phyloP scores from a whole-genome alignment of 2,888 invertebrate species.

The Crossocerus cetratus region DNA sequence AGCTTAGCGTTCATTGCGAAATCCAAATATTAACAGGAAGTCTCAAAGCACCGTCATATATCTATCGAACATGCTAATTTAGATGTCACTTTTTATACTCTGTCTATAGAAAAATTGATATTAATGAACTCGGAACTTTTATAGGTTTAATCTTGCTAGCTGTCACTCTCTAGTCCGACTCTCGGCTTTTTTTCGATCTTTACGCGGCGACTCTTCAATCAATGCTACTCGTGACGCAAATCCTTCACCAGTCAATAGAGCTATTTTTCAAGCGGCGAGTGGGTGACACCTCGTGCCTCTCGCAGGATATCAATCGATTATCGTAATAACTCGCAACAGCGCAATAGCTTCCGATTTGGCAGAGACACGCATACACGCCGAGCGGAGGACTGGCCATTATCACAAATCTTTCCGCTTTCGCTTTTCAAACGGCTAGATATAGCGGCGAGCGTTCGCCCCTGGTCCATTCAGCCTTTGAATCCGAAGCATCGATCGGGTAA shows the following conservation, averaged over 20 bases:
- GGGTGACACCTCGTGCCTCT: background rate
- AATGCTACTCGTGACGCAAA: background rate
- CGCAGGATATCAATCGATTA: conserved; percentile 1
- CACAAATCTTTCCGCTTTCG: conserved; percentile 3
- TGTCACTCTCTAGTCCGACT: too few relatives aligned
- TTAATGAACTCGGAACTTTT: too few relatives aligned
- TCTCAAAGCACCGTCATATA: too few relatives aligned
- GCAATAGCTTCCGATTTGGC: background rate
- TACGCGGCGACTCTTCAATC: too few relatives aligned
- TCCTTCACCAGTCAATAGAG: background rate
- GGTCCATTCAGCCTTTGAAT: background rate
- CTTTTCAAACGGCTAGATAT: background rate
- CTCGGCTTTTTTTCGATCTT: too few relatives aligned
- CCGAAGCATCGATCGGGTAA: background rate
- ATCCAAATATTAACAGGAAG: too few relatives aligned
- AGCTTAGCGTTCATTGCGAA: too few relatives aligned
- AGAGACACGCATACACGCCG: background rate
- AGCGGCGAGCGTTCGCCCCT: too few relatives aligned
- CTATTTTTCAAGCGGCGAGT: background rate
- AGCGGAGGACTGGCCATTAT: background rate
- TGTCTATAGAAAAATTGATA: too few relatives aligned
- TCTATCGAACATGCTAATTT: too few relatives aligned
- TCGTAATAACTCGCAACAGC: background rate
- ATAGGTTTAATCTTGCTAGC: too few relatives aligned
- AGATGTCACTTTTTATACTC: too few relatives aligned